Percentiles rank a stretch among this genome's conserved stretches.
These are phyloP conservation scores for Drosophila novamexicana DNA, from an alignment of 1,140 invertebrate species.

Conservation along the genomic window DNA sequence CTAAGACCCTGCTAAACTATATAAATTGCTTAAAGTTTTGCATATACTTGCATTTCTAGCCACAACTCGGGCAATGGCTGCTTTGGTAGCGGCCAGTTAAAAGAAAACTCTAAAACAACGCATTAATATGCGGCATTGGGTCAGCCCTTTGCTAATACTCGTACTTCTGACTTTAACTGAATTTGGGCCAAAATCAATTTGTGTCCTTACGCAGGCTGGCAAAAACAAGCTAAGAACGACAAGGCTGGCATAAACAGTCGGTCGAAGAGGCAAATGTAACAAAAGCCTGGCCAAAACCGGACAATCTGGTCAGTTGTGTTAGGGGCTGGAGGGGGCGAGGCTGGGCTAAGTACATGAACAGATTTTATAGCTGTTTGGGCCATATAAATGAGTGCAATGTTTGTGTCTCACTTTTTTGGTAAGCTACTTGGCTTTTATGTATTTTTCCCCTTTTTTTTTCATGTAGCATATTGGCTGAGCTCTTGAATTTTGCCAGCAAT, in stretches of 20 bases:
- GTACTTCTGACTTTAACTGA: constrained; percentile 29
- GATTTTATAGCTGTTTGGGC: constrained; percentile 18
- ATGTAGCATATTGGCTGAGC: constrained; percentile 57
- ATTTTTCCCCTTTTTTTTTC: constrained; percentile 1
- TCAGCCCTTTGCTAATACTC: constrained; percentile 30
- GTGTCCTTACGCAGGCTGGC: not conserved
- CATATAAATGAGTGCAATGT: constrained; percentile 13
- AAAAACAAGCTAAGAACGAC: not conserved
- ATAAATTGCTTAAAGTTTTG: not conserved
- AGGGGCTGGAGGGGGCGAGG: not conserved
- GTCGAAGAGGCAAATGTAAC: constrained; percentile 29
- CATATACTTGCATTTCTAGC: not conserved
- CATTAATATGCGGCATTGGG: constrained; percentile 16
- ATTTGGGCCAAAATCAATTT: constrained; percentile 24
- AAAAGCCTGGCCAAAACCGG: constrained; percentile 28
- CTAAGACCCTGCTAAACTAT: no score
- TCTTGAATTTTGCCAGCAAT: constrained; percentile 62
- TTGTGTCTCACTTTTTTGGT: constrained; percentile 30
- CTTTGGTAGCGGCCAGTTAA: not conserved
- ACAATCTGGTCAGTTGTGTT: not conserved
- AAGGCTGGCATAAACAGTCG: not conserved
- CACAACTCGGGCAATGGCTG: not conserved
- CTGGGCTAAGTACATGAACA: constrained; percentile 25
- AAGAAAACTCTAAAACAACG: not conserved
- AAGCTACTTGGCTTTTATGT: constrained; percentile 40